These are phyloP conservation scores for Idaea straminata DNA, from an alignment of 2,888 invertebrate genomes.

Conservation along the genomic window DNA sequence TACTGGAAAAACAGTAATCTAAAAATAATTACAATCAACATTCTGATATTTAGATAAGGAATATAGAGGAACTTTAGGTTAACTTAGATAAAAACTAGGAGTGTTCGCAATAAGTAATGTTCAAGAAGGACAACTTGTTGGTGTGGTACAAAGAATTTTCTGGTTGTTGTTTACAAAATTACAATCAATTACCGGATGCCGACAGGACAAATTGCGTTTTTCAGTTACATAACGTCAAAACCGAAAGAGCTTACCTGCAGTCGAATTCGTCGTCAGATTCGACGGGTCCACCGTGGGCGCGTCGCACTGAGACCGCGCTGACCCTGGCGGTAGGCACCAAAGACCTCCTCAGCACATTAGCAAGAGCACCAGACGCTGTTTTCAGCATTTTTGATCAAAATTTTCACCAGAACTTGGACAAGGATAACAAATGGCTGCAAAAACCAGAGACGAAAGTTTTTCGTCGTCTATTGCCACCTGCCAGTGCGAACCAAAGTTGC, in stretches of 20 bases:
- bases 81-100: not conserved
- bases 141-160: not conserved
- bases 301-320: conserved; percentile 55
- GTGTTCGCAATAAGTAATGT: not conserved
- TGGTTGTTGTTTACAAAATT: not conserved
- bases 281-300: conserved; percentile 70
- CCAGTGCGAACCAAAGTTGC: conserved; percentile 6
- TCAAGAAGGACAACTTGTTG: not conserved
- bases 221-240: conserved; percentile 76
- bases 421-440: conserved; percentile 72
- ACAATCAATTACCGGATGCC: conserved; percentile 18
- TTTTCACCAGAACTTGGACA: conserved; percentile 54
- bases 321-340: conserved; percentile 57
- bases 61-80: no score
- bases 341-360: conserved; percentile 64
- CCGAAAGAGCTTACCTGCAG: conserved; percentile 73
- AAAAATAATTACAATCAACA: no score
- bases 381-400: conserved; percentile 66
- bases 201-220: conserved; percentile 38
- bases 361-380: conserved; percentile 65
- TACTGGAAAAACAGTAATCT: no score
- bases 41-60: no score
- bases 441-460: conserved; percentile 44
- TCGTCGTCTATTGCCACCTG: conserved; percentile 12
- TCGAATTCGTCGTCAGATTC: conserved; percentile 94